These are phyloP conservation scores for Cynaeus angustus DNA, from an alignment of 2,888 invertebrate species.

Conservation along the genomic window DNA sequence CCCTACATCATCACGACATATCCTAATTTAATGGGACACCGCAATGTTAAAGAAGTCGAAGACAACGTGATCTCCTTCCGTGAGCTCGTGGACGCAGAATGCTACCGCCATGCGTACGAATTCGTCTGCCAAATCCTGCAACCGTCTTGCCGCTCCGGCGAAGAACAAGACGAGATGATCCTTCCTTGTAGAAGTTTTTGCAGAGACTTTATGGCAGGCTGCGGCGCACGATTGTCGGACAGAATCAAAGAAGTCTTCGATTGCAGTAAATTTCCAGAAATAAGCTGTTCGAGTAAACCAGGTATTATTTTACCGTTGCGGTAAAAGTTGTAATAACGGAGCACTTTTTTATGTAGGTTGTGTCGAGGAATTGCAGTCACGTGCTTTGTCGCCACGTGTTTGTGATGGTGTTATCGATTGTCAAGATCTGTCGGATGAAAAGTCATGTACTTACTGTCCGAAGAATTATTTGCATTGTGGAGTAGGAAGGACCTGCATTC, in stretches of 20 bases:
- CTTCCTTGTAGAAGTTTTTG: slow-evolving; percentile 90
- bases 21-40: slow-evolving; percentile 86
- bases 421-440: slow-evolving; percentile 87
- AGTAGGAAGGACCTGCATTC: slow-evolving; percentile 83
- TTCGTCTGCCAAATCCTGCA: slow-evolving; percentile 91
- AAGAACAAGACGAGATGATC: slow-evolving; percentile 75
- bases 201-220: slow-evolving; percentile 87
- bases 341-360: slow-evolving; percentile 75
- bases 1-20: slow-evolving; percentile 88
- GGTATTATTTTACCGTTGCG: slow-evolving; percentile 72
- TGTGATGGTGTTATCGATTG: slow-evolving; percentile 93
- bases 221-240: slow-evolving; percentile 83
- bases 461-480: slow-evolving; percentile 86
- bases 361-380: slow-evolving; percentile 81
- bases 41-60: slow-evolving; percentile 76
- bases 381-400: slow-evolving; percentile 83
- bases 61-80: slow-evolving; percentile 88
- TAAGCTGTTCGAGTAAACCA: slow-evolving; percentile 85
- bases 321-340: slow-evolving; percentile 58
- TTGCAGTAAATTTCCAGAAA: slow-evolving; percentile 87
- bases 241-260: slow-evolving; percentile 83
- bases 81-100: slow-evolving; percentile 92
- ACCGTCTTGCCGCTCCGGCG: slow-evolving; percentile 79
- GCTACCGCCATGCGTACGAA: slow-evolving; percentile 90
- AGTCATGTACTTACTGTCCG: slow-evolving; percentile 85